These are phyloP conservation scores for Nymphicus hollandicus DNA, from an alignment of 2,113 vertebrate species.

Conservation along the genomic window DNA sequence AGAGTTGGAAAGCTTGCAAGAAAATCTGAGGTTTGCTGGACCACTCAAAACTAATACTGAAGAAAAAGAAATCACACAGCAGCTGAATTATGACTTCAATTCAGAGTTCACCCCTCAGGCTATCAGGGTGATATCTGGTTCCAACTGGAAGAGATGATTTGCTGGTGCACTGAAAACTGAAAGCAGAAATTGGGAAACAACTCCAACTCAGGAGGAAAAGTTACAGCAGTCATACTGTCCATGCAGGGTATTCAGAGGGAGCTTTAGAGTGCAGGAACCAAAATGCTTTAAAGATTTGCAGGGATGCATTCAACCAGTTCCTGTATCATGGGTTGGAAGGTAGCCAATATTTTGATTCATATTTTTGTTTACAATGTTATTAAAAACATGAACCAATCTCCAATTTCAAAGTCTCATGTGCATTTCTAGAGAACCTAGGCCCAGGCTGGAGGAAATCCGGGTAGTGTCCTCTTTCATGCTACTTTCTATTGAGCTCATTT, in stretches of 20 bases:
- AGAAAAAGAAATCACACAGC: background rate
- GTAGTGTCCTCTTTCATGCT: slow-evolving; percentile 35
- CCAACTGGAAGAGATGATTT: background rate
- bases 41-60: background rate
- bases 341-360: background rate
- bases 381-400: slow-evolving; percentile 2
- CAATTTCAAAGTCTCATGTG: background rate
- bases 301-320: background rate
- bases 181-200: background rate
- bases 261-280: background rate
- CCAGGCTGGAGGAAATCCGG: slow-evolving; percentile 29
- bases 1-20: background rate
- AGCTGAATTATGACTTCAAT: background rate
- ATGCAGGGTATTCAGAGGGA: background rate
- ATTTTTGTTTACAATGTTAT: slow-evolving; percentile 18
- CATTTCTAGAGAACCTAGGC: slow-evolving; percentile 17
- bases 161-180: background rate
- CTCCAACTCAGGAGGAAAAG: background rate
- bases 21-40: background rate
- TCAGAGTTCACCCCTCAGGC: background rate
- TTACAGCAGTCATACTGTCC: background rate
- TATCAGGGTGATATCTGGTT: background rate
- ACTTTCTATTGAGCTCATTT: slow-evolving; percentile 54
- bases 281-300: background rate
- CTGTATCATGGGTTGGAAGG: background rate